A percentile compares a stretch with the other conserved stretches of the same genome.
Conservation (phyloP, 2,113 vertebrate species). For the Megaceryle maxima region DNA sequence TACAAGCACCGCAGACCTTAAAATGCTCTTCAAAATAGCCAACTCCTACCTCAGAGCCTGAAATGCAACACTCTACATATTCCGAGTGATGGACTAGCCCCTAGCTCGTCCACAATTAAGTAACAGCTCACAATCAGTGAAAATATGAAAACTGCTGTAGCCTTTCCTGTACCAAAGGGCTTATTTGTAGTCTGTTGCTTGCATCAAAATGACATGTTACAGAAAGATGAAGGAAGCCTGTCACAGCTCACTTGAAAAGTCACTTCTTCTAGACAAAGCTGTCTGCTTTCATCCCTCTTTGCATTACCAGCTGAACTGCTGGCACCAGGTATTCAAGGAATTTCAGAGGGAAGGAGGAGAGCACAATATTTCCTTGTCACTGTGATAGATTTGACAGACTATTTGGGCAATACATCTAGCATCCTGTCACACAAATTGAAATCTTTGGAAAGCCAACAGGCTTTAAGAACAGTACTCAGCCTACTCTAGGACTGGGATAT, state of each 20-base stretch:
- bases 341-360: constrained; percentile 7
- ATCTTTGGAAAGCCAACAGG: not conserved
- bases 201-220: not conserved
- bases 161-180: not conserved
- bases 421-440: not conserved
- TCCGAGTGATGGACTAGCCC: not conserved
- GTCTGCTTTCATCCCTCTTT: constrained; percentile 16
- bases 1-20: not conserved
- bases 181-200: constrained; percentile 17
- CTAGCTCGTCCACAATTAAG: not conserved
- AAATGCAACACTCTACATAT: not conserved
- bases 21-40: not conserved
- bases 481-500: not conserved
- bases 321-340: constrained; percentile 43
- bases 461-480: not conserved
- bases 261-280: constrained; percentile 29
- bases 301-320: constrained; percentile 40
- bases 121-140: not conserved
- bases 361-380: constrained; percentile 42
- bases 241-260: constrained; percentile 55
- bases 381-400: constrained; percentile 18
- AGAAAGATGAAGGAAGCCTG: constrained; percentile 45
- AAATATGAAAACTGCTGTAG: not conserved
- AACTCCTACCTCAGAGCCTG: not conserved
- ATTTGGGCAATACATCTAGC: not conserved